phyloP scores from a whole-genome alignment of 2,113 vertebrate genomes.

The Narcine bancroftii region DNA sequence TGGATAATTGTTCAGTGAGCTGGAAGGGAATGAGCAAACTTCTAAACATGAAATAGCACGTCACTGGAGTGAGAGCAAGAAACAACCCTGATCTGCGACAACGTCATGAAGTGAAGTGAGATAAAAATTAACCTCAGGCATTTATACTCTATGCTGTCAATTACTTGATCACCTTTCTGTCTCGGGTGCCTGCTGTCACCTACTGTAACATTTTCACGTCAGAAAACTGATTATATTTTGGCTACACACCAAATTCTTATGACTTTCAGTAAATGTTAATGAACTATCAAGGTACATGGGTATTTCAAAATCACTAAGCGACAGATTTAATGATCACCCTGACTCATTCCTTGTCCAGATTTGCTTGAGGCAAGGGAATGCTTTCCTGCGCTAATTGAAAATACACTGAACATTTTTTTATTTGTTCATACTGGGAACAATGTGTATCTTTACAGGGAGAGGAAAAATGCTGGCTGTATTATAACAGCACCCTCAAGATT shows the following conservation, averaged over 20 bases:
- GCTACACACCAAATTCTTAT: neutral
- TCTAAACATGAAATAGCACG: neutral
- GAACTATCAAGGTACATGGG: neutral
- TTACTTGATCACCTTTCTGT: neutral
- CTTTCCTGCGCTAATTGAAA: neutral
- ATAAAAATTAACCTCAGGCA: neutral
- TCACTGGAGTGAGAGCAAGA: neutral
- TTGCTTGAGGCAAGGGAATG: neutral
- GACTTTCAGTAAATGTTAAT: neutral
- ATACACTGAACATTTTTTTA: neutral
- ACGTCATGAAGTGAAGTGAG: neutral
- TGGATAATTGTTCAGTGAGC: conserved; percentile 14
- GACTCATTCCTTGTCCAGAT: neutral
- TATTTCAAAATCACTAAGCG: neutral
- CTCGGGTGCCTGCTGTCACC: neutral
- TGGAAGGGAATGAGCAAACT: neutral
- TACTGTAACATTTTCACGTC: conserved; percentile 16
- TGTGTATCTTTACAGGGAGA: no score
- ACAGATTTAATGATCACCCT: neutral
- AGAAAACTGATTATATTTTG: neutral
- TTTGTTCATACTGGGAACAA: no score
- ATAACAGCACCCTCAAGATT: neutral
- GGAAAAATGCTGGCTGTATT: no score
- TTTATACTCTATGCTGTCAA: neutral
- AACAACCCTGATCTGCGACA: neutral